Conservation (phyloP, 2,888 invertebrate genomes). For the Scaeva pyrastri region DNA sequence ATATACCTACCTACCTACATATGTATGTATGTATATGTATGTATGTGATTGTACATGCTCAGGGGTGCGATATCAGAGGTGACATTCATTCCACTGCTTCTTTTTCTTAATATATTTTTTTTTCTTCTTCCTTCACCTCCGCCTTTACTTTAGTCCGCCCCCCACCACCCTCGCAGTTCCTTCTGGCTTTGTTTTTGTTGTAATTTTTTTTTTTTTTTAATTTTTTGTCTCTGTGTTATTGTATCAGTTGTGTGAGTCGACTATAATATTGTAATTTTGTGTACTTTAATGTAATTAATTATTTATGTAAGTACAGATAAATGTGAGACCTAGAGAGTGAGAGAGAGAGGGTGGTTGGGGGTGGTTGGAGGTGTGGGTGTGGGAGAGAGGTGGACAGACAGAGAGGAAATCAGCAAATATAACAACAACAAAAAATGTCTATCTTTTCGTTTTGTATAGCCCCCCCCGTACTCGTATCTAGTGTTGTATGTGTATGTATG, state of each 20-base stretch:
- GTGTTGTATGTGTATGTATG: too few relatives aligned
- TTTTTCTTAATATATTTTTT: slow-evolving; percentile 34
- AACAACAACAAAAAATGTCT: slow-evolving; percentile 32
- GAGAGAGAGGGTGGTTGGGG: neutral
- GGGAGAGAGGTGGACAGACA: neutral
- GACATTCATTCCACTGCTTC: slow-evolving; percentile 67
- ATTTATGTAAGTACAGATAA: slow-evolving; percentile 66
- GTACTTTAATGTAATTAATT: slow-evolving; percentile 74
- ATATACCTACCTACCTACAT: too few relatives aligned
- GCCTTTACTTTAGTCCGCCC: neutral
- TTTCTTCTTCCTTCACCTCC: slow-evolving; percentile 24
- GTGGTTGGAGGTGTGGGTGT: slow-evolving; percentile 21
- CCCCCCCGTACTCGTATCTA: neutral
- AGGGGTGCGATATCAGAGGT: slow-evolving; percentile 75
- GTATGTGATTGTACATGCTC: slow-evolving; percentile 19
- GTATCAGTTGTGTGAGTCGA: slow-evolving; percentile 51
- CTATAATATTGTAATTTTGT: slow-evolving; percentile 69
- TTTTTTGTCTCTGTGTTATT: slow-evolving; percentile 36
- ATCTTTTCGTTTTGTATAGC: slow-evolving; percentile 16
- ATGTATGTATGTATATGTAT: slow-evolving; percentile 16
- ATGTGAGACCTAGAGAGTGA: slow-evolving; percentile 15
- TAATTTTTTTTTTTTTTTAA: slow-evolving; percentile 32
- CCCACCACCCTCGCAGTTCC: slow-evolving; percentile 33
- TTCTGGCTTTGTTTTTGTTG: slow-evolving; percentile 30
- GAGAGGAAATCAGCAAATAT: slow-evolving; percentile 17